Base-by-base conservation (phyloP, 1,140 invertebrate genomes). In the Hycleus phaleratus region DNA sequence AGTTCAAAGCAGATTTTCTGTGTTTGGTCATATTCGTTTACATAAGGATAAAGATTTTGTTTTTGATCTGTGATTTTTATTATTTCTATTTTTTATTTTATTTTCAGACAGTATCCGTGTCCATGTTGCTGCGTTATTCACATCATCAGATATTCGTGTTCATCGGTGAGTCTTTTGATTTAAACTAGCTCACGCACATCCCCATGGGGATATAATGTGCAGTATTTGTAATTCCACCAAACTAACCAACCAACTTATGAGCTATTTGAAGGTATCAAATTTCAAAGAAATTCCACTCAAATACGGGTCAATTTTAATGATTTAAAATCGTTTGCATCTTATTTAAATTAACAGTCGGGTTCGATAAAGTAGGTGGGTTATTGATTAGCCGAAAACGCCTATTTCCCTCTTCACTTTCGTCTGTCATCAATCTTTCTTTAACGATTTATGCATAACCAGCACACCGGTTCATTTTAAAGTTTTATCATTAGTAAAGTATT, bases 91-190 rank as follows among this genome's bases (percentile, higher is more conserved):
- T 60, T 68, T 70, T 73, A 68, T 65, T 67, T 74, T 74, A 73
- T 74, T 91, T 85, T 66, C 82, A 98, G 95, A 99, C 97, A 6
- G 87, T 98, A 38, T 96, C 94, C 1, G 95, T 98, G 65, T 98
- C 96, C 3, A 97, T 98, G 89, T 78, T 99, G 59, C 78, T 99
- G 45, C 85, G 97, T 44, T 99, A 98, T 76, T 98, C 96, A 2
- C 96, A 99, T 79, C 95, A 98, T 75, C 97, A 98, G 77, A 98
- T 99, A 67, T 98, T 98, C 74, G 83, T 98, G 26, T 98, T 97
- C 70, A 97, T 97, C 65, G 91, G 93, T 96, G 80, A 91, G 86
- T 82, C 51, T 60, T 56, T 61, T 56, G 53, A 60, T 60, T 63
- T 58, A 62, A 55, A 38, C 24, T 42, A 48, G 49, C 57, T 59